phyloP scores from a whole-genome alignment of 2,797 vertebrate species.

The Benthosema pterotum region DNA sequence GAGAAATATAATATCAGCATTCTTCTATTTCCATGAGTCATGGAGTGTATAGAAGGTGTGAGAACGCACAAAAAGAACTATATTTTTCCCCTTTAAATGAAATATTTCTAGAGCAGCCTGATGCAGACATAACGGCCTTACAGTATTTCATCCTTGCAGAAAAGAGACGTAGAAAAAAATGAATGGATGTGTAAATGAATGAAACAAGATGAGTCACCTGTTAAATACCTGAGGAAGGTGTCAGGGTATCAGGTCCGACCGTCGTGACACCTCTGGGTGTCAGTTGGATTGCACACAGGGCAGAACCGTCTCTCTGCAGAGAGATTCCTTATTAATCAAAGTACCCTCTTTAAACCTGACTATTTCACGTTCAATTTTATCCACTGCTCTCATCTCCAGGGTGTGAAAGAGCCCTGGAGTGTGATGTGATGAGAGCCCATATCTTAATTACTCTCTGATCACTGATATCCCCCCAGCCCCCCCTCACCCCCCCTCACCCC shows the following conservation, averaged over 20 bases:
- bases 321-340: constrained; percentile 80
- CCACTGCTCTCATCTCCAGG: constrained; percentile 63
- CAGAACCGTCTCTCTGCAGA: too few species aligned
- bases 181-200: constrained; percentile 50
- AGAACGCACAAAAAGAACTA: too few species aligned
- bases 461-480: constrained; percentile 71
- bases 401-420: constrained; percentile 61
- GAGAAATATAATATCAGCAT: constrained; percentile 24
- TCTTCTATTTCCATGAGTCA: background rate
- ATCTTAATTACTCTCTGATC: constrained; percentile 82
- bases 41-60: too few species aligned
- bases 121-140: constrained; percentile 72
- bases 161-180: constrained; percentile 55
- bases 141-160: constrained; percentile 58
- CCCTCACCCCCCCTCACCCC: too few species aligned
- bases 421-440: constrained; percentile 75
- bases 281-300: too few species aligned
- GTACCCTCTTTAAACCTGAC: constrained; percentile 66
- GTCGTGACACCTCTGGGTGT: too few species aligned
- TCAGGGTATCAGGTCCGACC: constrained; percentile 58
- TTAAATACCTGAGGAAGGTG: constrained; percentile 68
- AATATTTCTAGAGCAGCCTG: constrained; percentile 68
- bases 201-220: constrained; percentile 74
- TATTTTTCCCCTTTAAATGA: constrained; percentile 49
- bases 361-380: constrained; percentile 74